Base-by-base conservation (phyloP, 1,140 invertebrate genomes). In the Halictus rubicundus region DNA sequence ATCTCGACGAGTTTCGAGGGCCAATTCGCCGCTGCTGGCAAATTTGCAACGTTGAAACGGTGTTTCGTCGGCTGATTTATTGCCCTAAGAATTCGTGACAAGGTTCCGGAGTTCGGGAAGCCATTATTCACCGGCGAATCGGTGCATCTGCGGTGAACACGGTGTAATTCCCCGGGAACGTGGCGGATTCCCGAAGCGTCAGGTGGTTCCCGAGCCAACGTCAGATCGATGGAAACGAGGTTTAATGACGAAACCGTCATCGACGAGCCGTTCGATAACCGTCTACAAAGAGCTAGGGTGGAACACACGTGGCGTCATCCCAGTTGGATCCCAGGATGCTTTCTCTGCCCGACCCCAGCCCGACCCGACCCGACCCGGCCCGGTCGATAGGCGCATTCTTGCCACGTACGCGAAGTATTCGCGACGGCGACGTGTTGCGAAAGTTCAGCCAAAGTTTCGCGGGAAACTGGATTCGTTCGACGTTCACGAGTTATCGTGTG, bases 151-250 rank as follows among this genome's bases (percentile, higher is more conserved):
- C 68, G 54, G 65, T 39, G 81, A 83, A 81, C 84, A 86, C 78
- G 61, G 78, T 86, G 85, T 87, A 87, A 87, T 87, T 83, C 84
- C 81, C 78, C 73, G 69, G 61, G 72, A 80, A 86, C 77, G 80
- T 85, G 77, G 65, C 78, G 69, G 68, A 86, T 68, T 71, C 84
- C 80, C 60, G 81, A 76, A 78, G 76, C 81, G 85, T 76, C 84
- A 87, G 84, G 85, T 86, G 78, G 84, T 86, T 83, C 59, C 66
- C 68, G 72, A 79, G 69, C 78, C 75, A 52, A n/a, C 68, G 46
- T n/a, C 72, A 71, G 81, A 86, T 87, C 85, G 84, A 86, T 86
- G 74, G 77, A 75, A 77, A 61, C 77, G 64, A 27, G 73, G 69
- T 70, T 78, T 80, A 80, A 86, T 83, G 80, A 83, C 73, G 61